A percentile compares a stretch with the other conserved stretches of the same genome.
Conservation (phyloP, 2,797 vertebrate species). For the Salmo trutta region DNA sequence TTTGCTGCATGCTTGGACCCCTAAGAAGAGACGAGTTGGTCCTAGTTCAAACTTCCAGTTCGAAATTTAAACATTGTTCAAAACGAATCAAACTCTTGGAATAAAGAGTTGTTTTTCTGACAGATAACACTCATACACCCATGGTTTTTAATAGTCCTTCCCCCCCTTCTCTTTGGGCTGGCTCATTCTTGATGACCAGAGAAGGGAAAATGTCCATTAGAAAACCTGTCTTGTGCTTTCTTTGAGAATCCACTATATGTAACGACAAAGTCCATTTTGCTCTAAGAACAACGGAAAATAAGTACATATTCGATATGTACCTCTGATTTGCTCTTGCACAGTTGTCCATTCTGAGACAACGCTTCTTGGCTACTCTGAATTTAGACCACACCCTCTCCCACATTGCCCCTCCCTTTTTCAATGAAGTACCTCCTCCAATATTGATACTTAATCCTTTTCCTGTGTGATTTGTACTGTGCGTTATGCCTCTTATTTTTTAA, state of each 20-base stretch:
- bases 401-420: constrained; percentile 4
- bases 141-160: not conserved
- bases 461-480: not conserved
- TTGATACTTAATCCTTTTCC: not conserved
- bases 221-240: constrained; percentile 8
- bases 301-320: not conserved
- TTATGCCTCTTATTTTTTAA: not conserved
- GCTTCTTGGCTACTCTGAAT: not conserved
- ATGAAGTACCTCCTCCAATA: not conserved
- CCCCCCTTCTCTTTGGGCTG: not conserved
- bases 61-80: not conserved
- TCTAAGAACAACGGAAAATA: constrained; percentile 10
- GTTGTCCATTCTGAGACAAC: not conserved
- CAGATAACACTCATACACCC: not conserved
- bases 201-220: not conserved
- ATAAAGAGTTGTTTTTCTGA: not conserved
- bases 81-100: not conserved
- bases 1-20: not conserved
- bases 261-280: not conserved
- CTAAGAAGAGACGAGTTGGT: not conserved
- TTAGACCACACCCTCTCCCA: not conserved
- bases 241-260: too few species aligned
- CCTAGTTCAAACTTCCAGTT: constrained; percentile 25
- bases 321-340: not conserved
- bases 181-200: not conserved